Evolutionary conservation across 2,113 vertebrate species (phyloP), one percentile per base, ranked within the genome.

Genomic region (Dipodomys merriami): DNA sequence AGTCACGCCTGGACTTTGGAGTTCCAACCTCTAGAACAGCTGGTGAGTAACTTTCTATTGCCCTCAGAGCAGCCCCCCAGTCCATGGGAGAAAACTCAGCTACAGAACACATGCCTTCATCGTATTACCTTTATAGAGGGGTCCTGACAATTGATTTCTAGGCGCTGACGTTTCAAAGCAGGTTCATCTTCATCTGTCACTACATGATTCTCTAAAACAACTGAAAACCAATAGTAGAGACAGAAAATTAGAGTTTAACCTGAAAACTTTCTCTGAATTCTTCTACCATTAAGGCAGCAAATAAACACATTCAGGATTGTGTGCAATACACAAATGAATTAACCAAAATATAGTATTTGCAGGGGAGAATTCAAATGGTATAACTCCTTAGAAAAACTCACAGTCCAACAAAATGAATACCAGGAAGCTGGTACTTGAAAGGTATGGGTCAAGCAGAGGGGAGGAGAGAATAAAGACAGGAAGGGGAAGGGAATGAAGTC

Each of bases 81-180:
- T 6, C 7, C 12, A 65, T 30, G 60, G 69, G 4, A 53, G n/a
- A 25, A 60, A 60, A 67, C 20, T n/a, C 16, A 64, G 9, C 68
- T 6, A 30, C 11, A 65, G 6, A 10, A 2, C 7, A n/a, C 27
- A 18, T 23, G 30, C 18, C n/a, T 16, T n/a, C 44, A 1, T 25
- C 29, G 4, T 5, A 13, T 73, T 86, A 99, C 99, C 99, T 99
- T 99, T 86, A 99, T 99, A 16, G 98, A 98, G 1, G 99, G 98
- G 79, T 99, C 99, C 97, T 99, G 99, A 96, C 98, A 99, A 94
- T 97, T 98, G 96, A 98, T 98, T 95, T 99, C 99, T 79, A 99
- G 98, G 81, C 99, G 98, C 84, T 98, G 99, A 33, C 98, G 99
- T 96, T 99, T 99, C 97, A 98, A 97, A 77, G 98, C 96, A 76